Evolutionary conservation across 2,888 invertebrate genomes (phyloP), one percentile per base, ranked within the genome.

Genomic region (Tachina lurida): DNA sequence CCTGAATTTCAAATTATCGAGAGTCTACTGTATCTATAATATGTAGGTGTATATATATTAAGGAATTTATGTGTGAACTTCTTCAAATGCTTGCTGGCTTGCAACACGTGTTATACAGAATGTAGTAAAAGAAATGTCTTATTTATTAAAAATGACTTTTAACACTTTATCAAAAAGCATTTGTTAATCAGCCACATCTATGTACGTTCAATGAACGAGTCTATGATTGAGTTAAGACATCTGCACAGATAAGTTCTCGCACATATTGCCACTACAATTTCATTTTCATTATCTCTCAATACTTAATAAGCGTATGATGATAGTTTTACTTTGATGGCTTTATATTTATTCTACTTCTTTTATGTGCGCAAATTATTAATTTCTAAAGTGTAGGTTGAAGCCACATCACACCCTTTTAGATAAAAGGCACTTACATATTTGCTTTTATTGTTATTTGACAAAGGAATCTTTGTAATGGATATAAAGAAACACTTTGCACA

Each of bases 111-210:
- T 41, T 78, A 45, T 63, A 63, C 19, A 17, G 45, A 31, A 63
- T 78, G 19, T 58, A 41, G 17, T 49, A 49, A 19, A 60, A 78
- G 45, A 74, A 84, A 84, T 78, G 56, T 73, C 49, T 84, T 74
- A 74, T 84, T 84, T 74, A 79, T 70, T 52, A 78, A 67, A 54
- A 84, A 62, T 68, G 41, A 39, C 60, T 60, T 39, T 60, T 60
- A 63, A 49, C 60, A 49, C 47, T 52, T 52, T 17, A 73, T 31
- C 13, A 45, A 31, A 52, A 63, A 22, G 45, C 47, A 76, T 60
- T 39, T 60, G 17, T 49, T 62, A 49, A 39, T 73, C 60, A 74
- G 49, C 49, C 17, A 49, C 17, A 47, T 49, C 56, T 45, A 47
- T 49, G 49, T 45, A 17, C n/a, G 22, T 56, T 45, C 19, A 56